Evolutionary conservation across 1,140 invertebrate species (phyloP), one percentile per base, ranked within the genome.

Genomic region (Papilio dardanus): DNA sequence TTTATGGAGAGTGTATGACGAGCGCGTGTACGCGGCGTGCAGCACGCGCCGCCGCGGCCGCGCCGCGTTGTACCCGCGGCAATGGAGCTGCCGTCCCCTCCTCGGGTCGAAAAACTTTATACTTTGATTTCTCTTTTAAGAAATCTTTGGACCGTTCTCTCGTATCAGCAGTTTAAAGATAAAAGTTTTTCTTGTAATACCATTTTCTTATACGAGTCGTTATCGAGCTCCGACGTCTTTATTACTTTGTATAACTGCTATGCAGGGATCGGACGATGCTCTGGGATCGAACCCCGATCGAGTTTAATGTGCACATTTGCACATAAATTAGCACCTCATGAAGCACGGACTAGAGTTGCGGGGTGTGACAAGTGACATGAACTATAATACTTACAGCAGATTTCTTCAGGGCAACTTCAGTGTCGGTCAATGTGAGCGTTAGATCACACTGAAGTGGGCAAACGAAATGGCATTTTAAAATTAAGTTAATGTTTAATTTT

Each of bases 401-500:
- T n/a, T 50, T 10, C 42, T 50, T 6, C 21, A 19, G 21, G 21
- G 7, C 16, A 5, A 5, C 16, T 54, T 54, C 7, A 8, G 7
- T 14, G 14, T 12, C 24, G 10, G 3, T 2, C 10, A 14, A 58
- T 58, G 21, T 28, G 10, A 10, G 10, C 10, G 2, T 58, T 2
- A 24, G 10, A 58, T 3, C 3, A 12, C 28, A 24, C 21, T 28
- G 7, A 54, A 54, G n/a, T 24, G 21, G 21, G 3, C 12, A 58
- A 58, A 14, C 54, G 54, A 24, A 24, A 28, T 58, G 21, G 54
- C 54, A 14, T 58, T 58, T 58, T 30, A 58, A 58, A 58, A 58
- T 58, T 58, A 58, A 58, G 54, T 58, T 58, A 58, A 58, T 58
- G 8, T 58, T 58, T 58, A 58, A 58, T 58, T 58, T 58, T 58